phyloP scores from a whole-genome alignment of 2,113 vertebrate genomes.

The Procavia capensis region DNA sequence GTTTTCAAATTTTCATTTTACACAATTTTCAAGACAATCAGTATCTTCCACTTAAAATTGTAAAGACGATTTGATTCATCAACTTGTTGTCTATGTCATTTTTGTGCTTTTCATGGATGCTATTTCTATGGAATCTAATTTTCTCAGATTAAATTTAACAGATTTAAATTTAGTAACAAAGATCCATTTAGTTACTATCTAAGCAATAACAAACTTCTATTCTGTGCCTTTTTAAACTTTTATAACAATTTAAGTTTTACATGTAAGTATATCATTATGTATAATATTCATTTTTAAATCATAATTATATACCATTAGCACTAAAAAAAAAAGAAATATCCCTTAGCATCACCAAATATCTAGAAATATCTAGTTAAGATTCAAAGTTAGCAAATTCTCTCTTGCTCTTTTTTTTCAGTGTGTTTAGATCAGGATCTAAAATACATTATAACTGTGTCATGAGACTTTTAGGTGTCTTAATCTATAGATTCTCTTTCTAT shows the following conservation, averaged over 20 bases:
- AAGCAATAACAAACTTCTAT: not conserved
- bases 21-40: not conserved
- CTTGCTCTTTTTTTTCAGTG: not conserved
- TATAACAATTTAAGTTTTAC: not conserved
- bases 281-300: not conserved
- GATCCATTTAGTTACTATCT: not conserved
- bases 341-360: not conserved
- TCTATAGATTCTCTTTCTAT: too few species aligned
- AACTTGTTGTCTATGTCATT: not conserved
- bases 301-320: not conserved
- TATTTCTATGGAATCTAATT: constrained; percentile 13
- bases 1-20: constrained; percentile 8
- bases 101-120: not conserved
- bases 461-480: not conserved
- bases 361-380: not conserved
- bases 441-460: not conserved
- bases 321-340: not conserved
- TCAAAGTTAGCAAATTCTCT: not conserved
- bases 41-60: constrained; percentile 13
- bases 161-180: constrained; percentile 32
- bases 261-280: not conserved
- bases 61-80: not conserved
- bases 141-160: constrained; percentile 10
- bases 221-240: not conserved
- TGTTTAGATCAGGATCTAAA: not conserved